These are phyloP conservation scores for Ara ararauna DNA, from an alignment of 2,797 vertebrate species.

Conservation along the genomic window DNA sequence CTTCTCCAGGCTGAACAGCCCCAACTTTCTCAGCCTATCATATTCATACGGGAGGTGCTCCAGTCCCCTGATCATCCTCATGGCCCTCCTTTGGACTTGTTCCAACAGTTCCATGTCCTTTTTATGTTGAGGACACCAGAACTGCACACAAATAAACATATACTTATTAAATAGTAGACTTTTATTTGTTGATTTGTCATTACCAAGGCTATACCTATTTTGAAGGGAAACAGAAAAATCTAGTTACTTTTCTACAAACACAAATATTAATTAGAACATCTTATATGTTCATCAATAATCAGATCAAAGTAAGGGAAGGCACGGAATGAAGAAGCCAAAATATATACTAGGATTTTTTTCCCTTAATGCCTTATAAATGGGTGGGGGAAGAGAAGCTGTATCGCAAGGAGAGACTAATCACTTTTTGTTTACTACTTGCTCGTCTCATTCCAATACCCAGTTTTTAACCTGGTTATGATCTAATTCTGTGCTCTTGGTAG, in stretches of 20 bases:
- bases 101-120: no score
- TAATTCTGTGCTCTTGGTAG: constrained; percentile 72
- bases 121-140: no score
- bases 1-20: no score
- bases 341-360: neutral
- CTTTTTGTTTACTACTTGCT: constrained; percentile 39
- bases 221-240: constrained; percentile 1
- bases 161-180: neutral
- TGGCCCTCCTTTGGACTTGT: no score
- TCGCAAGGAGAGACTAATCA: neutral
- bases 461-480: constrained; percentile 77
- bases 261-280: neutral
- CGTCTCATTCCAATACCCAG: constrained; percentile 66
- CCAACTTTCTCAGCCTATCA: no score
- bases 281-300: neutral
- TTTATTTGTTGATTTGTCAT: neutral
- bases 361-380: neutral
- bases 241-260: neutral
- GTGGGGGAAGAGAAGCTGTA: neutral
- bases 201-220: neutral
- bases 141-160: neutral
- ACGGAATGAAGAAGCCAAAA: neutral
- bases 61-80: no score
- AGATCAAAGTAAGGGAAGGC: neutral
- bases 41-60: no score